These are phyloP conservation scores for Asteroscopus sphinx DNA, from an alignment of 2,888 invertebrate genomes.

Conservation along the genomic window DNA sequence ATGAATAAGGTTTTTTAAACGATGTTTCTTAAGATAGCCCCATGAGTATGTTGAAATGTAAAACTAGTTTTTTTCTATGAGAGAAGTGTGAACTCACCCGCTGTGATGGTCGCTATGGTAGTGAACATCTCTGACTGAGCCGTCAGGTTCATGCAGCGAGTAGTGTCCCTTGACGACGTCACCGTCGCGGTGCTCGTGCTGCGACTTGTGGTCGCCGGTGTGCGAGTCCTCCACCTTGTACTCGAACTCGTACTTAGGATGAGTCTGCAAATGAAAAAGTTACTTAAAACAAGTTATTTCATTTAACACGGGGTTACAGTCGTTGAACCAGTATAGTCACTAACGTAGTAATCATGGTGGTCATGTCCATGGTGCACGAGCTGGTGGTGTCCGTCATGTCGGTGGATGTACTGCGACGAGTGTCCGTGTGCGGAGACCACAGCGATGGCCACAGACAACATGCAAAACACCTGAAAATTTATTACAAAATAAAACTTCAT, in stretches of 20 bases:
- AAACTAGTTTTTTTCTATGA: too few relatives aligned
- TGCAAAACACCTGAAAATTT: conserved; percentile 44
- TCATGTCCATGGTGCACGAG: conserved; percentile 65
- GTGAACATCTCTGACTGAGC: conserved; percentile 70
- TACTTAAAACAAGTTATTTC: too few relatives aligned
- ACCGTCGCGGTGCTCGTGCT: conserved; percentile 87
- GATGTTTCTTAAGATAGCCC: too few relatives aligned
- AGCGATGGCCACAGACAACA: conserved; percentile 22
- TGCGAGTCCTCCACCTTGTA: conserved; percentile 87
- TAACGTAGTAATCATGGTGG: conserved; percentile 45
- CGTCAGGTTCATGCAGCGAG: conserved; percentile 79
- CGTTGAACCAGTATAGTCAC: conserved; percentile 6
- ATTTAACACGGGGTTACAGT: too few relatives aligned
- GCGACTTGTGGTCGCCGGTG: conserved; percentile 88
- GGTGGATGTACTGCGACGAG: conserved; percentile 60
- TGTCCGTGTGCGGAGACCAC: conserved; percentile 38
- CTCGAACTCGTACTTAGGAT: conserved; percentile 86
- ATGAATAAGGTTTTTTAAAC: too few relatives aligned
- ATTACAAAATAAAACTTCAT: too few relatives aligned
- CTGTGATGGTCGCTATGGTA: conserved; percentile 52
- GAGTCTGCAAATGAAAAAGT: conserved; percentile 71
- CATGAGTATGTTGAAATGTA: too few relatives aligned
- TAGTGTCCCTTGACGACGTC: conserved; percentile 90
- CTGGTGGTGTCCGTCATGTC: conserved; percentile 72
- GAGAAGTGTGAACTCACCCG: too few relatives aligned